These are phyloP conservation scores for Vireo altiloquus DNA, from an alignment of 2,113 vertebrate species.

Conservation along the genomic window DNA sequence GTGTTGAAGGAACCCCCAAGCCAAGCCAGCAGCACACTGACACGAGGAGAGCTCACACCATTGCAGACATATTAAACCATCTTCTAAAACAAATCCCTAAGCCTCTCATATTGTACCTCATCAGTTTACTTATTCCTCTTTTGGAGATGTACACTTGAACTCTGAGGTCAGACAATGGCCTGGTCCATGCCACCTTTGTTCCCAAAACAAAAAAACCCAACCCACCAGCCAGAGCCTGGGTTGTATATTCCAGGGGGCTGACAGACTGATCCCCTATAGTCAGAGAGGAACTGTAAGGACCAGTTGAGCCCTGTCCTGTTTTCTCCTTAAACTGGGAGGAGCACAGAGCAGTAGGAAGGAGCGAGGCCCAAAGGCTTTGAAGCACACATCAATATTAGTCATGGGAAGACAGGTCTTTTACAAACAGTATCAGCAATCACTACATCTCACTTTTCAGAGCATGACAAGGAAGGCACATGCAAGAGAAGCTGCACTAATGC, in stretches of 20 bases:
- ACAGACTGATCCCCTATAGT: rapidly evolving
- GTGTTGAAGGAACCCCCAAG: background rate
- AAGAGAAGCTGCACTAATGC: background rate
- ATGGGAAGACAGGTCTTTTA: background rate
- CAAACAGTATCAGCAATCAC: background rate
- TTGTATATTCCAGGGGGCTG: background rate
- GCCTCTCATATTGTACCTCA: background rate
- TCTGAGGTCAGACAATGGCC: background rate
- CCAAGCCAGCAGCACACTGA: background rate
- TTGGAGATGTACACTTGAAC: background rate
- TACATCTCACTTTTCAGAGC: background rate
- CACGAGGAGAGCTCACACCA: background rate
- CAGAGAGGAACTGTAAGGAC: background rate
- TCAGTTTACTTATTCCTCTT: background rate
- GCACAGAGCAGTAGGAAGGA: background rate
- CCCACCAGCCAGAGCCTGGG: background rate
- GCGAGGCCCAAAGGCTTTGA: background rate
- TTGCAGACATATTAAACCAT: background rate
- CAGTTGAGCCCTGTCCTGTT: background rate
- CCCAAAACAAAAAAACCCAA: background rate
- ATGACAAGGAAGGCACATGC: background rate
- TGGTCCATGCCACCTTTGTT: background rate
- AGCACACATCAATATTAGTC: background rate
- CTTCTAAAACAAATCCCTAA: background rate
- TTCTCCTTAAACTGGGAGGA: background rate